Evolutionary conservation across 2,113 vertebrate genomes (phyloP).

Genomic region (Galemys pyrenaicus): DNA sequence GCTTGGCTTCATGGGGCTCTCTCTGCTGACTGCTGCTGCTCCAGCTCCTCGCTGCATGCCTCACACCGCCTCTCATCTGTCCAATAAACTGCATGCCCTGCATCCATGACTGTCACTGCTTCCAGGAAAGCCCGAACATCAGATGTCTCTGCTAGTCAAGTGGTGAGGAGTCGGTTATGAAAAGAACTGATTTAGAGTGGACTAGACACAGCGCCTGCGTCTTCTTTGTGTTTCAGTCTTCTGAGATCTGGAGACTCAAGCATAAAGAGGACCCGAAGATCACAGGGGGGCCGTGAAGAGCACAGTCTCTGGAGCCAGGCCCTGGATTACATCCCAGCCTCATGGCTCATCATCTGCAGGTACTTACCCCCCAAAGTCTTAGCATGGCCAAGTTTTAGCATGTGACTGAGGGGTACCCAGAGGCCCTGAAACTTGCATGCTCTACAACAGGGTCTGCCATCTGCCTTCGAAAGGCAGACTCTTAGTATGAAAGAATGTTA

Average conservation of each 20-base stretch:
- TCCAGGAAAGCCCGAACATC: background rate
- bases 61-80: background rate
- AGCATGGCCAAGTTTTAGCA: too few relatives aligned
- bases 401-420: too few relatives aligned
- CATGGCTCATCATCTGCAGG: background rate
- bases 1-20: background rate
- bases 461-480: too few relatives aligned
- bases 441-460: too few relatives aligned
- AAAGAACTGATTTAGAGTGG: background rate
- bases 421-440: too few relatives aligned
- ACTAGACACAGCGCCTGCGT: background rate
- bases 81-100: rapidly evolving
- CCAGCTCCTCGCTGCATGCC: too few relatives aligned
- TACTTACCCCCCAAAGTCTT: too few relatives aligned
- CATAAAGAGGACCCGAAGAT: background rate
- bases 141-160: background rate
- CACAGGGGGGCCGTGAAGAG: background rate
- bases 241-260: background rate
- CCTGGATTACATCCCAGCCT: too few relatives aligned
- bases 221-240: background rate
- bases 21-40: background rate
- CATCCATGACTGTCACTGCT: background rate
- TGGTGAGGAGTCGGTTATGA: background rate
- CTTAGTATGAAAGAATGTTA: too few relatives aligned
- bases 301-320: background rate